Evolutionary conservation across 2,113 vertebrate genomes (phyloP), one percentile per base, ranked within the genome.

Genomic region (Arvicanthis niloticus): DNA sequence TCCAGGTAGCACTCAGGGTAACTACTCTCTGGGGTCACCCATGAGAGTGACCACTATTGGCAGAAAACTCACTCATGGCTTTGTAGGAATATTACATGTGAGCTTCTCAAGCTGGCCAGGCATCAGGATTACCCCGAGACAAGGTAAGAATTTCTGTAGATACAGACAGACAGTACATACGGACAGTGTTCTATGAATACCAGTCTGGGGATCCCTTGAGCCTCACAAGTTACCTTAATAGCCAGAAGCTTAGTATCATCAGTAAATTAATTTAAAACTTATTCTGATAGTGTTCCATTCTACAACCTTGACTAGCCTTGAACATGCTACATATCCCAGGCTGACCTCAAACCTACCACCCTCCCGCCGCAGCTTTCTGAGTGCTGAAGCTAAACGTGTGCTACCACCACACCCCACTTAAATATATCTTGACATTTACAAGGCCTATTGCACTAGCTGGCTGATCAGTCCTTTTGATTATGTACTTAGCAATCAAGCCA

Each of bases 101-200:
- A 76, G 58, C 70, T 77, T 53, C 73, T 95, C 48, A 89, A 82
- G 82, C 85, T 88, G 45, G 31, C 78, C 53, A 65, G 21, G 82
- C 65, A 48, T 34, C 24, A n/a, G 31, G 58, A 72, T 10, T 88
- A 51, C 2, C 40, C 40, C 37, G 26, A 45, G 45, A 45, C 51
- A 76, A 51, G 11, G 68, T 48, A 24, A 29, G 85, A 68, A 56
- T 34, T 45, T 88, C 65, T 5, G 7, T 6, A 72, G n/a, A 70
- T 16, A 29, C 10, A 26, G 37, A 51, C 51, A 51, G 51, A 51
- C 10, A 51, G 51, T 51, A 51, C 51, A 51, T 2, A 34, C 12
- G 13, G 22, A 53, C 0, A 10, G 16, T 40, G 58, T 19, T 65
- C 77, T 40, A 10, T 3, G 73, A 76, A 16, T 22, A 34, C 56